phyloP scores from a whole-genome alignment of 2,797 vertebrate genomes.

The Macropus fuliginosus region DNA sequence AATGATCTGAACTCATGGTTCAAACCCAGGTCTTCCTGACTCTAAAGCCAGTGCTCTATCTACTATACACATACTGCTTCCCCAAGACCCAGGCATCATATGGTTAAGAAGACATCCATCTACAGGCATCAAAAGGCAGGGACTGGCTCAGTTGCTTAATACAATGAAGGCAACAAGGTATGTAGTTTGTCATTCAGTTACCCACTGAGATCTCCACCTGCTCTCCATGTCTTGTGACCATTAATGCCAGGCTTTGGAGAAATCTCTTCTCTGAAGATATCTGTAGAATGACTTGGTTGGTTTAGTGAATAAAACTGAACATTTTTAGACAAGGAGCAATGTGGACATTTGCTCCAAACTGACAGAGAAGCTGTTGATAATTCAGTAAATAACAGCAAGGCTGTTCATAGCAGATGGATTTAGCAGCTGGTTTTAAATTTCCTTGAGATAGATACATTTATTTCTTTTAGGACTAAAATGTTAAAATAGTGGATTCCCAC shows the following conservation, averaged over 20 bases:
- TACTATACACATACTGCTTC: neutral
- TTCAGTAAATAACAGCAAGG: neutral
- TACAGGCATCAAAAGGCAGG: neutral
- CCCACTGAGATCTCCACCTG: neutral
- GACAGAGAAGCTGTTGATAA: neutral
- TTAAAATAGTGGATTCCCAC: neutral
- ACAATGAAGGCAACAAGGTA: neutral
- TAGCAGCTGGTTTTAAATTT: neutral
- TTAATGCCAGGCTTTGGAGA: neutral
- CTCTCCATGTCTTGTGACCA: neutral
- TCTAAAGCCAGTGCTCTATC: neutral
- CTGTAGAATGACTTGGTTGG: neutral
- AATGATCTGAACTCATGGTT: neutral
- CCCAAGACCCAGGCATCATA: neutral
- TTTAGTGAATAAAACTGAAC: neutral
- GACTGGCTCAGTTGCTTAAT: neutral
- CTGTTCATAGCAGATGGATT: neutral
- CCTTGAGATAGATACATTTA: neutral
- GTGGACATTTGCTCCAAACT: neutral
- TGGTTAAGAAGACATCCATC: accelerated
- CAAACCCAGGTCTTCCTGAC: neutral
- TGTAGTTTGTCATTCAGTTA: neutral
- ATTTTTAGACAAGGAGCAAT: neutral
- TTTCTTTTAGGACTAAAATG: neutral
- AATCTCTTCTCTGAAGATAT: constrained; percentile 6